Percentiles rank a stretch among this genome's conserved stretches.
Evolutionary conservation across 2,113 vertebrate genomes (phyloP).

Genomic region (Barnardius zonarius): DNA sequence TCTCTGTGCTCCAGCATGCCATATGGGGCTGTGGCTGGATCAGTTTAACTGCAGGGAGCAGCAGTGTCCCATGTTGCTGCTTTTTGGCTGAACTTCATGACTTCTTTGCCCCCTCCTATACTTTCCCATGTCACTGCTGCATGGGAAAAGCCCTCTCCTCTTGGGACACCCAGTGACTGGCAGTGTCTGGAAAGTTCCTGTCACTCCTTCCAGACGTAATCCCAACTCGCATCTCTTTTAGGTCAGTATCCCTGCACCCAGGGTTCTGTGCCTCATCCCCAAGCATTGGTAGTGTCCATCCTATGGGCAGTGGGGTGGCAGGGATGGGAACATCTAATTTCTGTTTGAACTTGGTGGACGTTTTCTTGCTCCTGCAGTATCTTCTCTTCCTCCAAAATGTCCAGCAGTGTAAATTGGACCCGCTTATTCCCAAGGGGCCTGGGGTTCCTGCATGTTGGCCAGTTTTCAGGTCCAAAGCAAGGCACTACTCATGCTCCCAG

Average conservation of each 20-base stretch:
- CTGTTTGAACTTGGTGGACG: background rate
- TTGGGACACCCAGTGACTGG: background rate
- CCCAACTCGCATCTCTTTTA: background rate
- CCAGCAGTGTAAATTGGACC: background rate
- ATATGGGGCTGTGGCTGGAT: background rate
- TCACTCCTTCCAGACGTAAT: background rate
- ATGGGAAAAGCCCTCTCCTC: background rate
- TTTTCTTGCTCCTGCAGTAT: background rate
- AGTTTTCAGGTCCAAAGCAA: background rate
- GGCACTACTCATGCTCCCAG: background rate
- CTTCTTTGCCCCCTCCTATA: background rate
- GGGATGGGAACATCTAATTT: background rate
- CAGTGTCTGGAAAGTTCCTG: background rate
- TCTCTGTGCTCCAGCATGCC: background rate
- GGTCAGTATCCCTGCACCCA: background rate
- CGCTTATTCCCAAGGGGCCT: background rate
- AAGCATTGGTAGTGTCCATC: background rate
- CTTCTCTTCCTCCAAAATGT: background rate
- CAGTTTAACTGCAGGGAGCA: background rate
- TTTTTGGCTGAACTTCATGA: background rate
- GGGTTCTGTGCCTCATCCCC: background rate
- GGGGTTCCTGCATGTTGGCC: accelerated
- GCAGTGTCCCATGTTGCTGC: background rate
- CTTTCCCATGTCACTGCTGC: background rate
- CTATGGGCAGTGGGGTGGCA: background rate